These are phyloP conservation scores for Protobothrops mucrosquamatus DNA, from an alignment of 2,113 vertebrate species.

Conservation along the genomic window DNA sequence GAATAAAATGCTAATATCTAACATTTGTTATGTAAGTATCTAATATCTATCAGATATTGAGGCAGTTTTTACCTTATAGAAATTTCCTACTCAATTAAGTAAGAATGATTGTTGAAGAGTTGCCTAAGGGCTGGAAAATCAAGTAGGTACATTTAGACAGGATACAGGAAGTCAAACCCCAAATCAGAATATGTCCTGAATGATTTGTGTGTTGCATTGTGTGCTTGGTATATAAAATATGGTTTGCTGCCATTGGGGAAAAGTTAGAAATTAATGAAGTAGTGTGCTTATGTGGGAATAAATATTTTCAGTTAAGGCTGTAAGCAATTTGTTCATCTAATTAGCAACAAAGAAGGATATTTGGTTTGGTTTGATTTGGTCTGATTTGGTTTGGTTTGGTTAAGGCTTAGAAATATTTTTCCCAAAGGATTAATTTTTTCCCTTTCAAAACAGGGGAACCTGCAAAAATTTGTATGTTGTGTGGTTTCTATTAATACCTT, in stretches of 20 bases:
- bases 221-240: not conserved
- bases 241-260: not conserved
- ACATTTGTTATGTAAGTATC: not conserved
- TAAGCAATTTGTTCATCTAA: not conserved
- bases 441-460: not conserved
- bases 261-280: not conserved
- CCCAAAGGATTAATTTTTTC: not conserved
- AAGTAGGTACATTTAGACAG: not conserved
- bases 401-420: not conserved
- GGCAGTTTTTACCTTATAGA: not conserved
- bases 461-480: not conserved
- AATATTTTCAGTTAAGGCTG: not conserved
- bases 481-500: not conserved
- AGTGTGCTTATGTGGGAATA: not conserved
- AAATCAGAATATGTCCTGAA: not conserved
- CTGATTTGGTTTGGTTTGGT: not conserved
- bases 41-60: not conserved
- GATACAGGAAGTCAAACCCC: not conserved
- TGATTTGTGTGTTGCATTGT: not conserved
- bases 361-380: too few relatives aligned
- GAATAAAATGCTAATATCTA: not conserved
- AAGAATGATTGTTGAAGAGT: not conserved
- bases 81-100: not conserved
- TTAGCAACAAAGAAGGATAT: not conserved
- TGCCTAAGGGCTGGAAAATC: not conserved